Conservation (phyloP, 2,113 vertebrate species). For the Dipodomys stephensi region DNA sequence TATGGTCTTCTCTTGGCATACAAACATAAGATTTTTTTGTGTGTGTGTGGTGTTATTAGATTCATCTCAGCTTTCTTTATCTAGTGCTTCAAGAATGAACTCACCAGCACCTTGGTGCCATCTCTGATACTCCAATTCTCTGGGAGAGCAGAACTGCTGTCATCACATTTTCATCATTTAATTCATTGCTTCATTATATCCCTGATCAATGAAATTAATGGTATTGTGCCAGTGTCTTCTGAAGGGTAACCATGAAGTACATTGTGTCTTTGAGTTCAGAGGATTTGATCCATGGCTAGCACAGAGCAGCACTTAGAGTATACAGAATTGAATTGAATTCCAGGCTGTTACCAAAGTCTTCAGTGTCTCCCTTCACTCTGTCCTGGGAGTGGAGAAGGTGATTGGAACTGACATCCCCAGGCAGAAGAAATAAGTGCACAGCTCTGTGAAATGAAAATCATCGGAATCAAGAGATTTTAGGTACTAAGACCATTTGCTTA, state of each 20-base stretch:
- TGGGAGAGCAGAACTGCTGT: neutral
- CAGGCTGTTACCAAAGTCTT: neutral
- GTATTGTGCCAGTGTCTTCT: neutral
- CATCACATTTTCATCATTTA: neutral
- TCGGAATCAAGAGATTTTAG: constrained; percentile 39
- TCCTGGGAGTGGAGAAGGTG: neutral
- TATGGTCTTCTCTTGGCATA: neutral
- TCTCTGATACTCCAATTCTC: neutral
- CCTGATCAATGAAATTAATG: neutral
- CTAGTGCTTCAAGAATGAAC: neutral
- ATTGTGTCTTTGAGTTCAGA: constrained; percentile 10
- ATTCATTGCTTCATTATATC: neutral
- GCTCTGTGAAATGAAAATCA: constrained; percentile 72
- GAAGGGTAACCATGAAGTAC: neutral
- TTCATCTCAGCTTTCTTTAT: neutral
- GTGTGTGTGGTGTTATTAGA: neutral
- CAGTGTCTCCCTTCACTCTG: constrained; percentile 1
- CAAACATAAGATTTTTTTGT: neutral
- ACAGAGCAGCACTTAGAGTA: neutral
- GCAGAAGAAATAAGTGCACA: constrained; percentile 51
- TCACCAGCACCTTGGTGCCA: neutral
- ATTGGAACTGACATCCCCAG: constrained; percentile 1
- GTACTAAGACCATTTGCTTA: constrained; percentile 2
- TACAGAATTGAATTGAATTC: constrained; percentile 39
- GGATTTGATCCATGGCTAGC: neutral